Conservation (phyloP, 2,797 vertebrate genomes). For the Prunella strophiata region DNA sequence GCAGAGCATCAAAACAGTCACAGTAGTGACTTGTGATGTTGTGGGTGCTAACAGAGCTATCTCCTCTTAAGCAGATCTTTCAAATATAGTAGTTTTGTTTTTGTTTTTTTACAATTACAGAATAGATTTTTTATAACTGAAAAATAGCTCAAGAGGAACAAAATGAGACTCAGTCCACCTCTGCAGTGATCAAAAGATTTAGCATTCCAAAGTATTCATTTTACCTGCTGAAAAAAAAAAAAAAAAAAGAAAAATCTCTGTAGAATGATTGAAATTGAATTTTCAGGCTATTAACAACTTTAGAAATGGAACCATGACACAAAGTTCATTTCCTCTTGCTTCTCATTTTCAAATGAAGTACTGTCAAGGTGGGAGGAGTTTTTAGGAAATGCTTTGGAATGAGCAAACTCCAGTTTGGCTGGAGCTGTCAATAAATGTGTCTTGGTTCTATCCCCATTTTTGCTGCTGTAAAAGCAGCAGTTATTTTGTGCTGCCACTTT, state of each 20-base stretch:
- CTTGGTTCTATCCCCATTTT: not conserved
- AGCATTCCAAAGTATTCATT: not conserved
- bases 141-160: constrained; percentile 16
- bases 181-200: constrained; percentile 24
- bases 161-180: not conserved
- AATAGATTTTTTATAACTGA: not conserved
- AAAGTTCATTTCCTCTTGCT: not conserved
- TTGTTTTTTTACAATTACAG: not conserved
- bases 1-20: constrained; percentile 25
- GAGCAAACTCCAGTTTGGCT: not conserved
- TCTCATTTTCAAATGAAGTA: not conserved
- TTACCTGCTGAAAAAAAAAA: not conserved
- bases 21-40: not conserved
- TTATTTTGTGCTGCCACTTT: not conserved
- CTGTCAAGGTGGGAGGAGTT: not conserved
- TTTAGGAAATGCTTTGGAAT: not conserved
- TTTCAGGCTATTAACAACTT: constrained; percentile 8
- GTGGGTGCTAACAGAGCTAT: not conserved
- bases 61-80: not conserved
- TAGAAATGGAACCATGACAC: not conserved
- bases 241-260: not conserved
- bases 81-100: not conserved
- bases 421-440: too few species aligned
- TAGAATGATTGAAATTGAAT: constrained; percentile 23
- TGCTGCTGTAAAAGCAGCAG: not conserved